Percentiles rank a stretch among this genome's conserved stretches.
Conservation (phyloP, 2,797 vertebrate genomes). For the Danio aesculapii region DNA sequence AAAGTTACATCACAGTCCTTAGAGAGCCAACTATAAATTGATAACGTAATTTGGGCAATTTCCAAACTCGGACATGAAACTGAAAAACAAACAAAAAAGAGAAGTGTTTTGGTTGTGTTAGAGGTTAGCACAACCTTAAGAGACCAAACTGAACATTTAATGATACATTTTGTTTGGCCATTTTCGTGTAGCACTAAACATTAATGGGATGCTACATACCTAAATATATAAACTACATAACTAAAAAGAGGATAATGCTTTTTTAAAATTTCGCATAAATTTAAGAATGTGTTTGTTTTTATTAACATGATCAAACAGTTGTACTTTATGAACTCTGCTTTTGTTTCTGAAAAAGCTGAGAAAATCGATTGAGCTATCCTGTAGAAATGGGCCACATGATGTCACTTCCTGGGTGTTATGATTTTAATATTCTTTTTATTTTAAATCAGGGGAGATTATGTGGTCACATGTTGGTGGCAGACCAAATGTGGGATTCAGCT, state of each 20-base stretch:
- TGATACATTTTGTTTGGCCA: not conserved
- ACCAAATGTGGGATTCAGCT: not conserved
- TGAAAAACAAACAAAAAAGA: not conserved
- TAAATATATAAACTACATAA: no score
- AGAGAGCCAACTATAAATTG: not conserved
- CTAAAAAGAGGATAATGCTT: not conserved
- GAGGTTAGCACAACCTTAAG: not conserved
- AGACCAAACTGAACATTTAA: not conserved
- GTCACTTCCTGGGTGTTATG: not conserved
- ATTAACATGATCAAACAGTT: not conserved
- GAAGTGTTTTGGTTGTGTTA: not conserved
- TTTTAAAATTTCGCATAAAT: not conserved
- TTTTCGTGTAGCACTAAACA: not conserved
- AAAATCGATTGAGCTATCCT: not conserved
- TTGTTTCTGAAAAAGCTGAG: not conserved
- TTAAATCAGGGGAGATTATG: not conserved
- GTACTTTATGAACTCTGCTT: not conserved
- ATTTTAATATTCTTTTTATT: not conserved
- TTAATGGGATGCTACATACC: no score
- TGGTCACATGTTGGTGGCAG: not conserved
- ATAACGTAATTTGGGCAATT: no score
- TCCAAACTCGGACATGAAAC: not conserved
- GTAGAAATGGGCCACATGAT: not conserved
- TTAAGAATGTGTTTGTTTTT: not conserved
- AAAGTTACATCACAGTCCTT: constrained; percentile 4